phyloP scores from a whole-genome alignment of 1,140 invertebrate genomes.

The Drosophila nasuta region DNA sequence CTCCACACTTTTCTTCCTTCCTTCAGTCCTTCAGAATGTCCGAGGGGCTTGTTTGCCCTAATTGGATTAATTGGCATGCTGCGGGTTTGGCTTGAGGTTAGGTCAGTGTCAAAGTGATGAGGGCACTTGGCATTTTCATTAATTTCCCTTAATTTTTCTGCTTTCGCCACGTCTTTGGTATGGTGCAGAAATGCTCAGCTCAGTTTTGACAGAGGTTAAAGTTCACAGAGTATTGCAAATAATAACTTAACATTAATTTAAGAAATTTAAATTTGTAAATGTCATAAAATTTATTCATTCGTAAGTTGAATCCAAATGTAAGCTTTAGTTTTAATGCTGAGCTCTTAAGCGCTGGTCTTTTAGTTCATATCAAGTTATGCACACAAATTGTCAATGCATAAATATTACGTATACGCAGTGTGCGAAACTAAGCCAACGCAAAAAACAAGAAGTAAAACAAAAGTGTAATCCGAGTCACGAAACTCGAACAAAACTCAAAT shows the following conservation, averaged over 20 bases:
- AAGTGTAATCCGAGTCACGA: slow-evolving; percentile 66
- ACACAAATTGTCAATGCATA: slow-evolving; percentile 27
- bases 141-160: slow-evolving; percentile 6
- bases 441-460: slow-evolving; percentile 43
- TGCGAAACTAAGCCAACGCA: slow-evolving; percentile 29
- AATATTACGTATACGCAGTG: slow-evolving; percentile 50
- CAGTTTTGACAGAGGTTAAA: not conserved
- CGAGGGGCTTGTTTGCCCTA: slow-evolving; percentile 31
- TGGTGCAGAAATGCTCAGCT: not conserved
- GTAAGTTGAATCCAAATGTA: not conserved
- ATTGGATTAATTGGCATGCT: slow-evolving; percentile 53
- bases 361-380: slow-evolving; percentile 15
- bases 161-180: not conserved
- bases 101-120: slow-evolving; percentile 36
- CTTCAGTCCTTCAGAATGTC: not conserved
- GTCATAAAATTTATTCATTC: not conserved
- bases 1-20: too few species aligned
- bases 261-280: slow-evolving; percentile 3
- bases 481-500: slow-evolving; percentile 41
- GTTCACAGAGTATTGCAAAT: not conserved
- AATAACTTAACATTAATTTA: not conserved
- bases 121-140: slow-evolving; percentile 12
- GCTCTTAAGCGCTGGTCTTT: slow-evolving; percentile 30
- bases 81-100: slow-evolving; percentile 32
- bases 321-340: slow-evolving; percentile 2